Conservation (phyloP, 2,797 vertebrate genomes). For the Chelon labrosus region DNA sequence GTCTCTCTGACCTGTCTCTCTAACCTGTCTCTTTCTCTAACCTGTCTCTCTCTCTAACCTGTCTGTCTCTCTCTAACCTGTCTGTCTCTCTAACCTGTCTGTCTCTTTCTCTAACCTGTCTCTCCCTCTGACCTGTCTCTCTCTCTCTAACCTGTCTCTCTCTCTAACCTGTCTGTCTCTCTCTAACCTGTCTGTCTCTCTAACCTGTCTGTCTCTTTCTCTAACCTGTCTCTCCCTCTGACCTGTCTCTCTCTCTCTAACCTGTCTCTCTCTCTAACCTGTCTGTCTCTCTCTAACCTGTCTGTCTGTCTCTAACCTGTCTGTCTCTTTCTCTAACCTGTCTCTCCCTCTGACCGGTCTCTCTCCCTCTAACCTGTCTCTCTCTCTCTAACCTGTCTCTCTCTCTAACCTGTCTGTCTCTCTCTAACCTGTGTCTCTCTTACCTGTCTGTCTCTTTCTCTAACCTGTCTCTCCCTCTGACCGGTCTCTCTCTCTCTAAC, state of each 20-base stretch:
- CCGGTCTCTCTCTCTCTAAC: no score
- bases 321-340: not conserved
- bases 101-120: no score
- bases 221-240: no score
- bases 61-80: not conserved
- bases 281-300: not conserved
- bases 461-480: not conserved
- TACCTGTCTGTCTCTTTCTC: not conserved
- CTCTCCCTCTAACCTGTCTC: no score
- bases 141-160: slow-evolving; percentile 7
- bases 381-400: no score
- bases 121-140: not conserved
- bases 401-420: not conserved
- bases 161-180: not conserved
- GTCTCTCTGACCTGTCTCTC: slow-evolving; percentile 13
- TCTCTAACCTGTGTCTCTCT: slow-evolving; percentile 5
- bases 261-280: not conserved
- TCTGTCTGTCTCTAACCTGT: no score
- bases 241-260: slow-evolving; percentile 17
- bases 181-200: not conserved
- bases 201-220: no score
- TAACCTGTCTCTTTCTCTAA: slow-evolving; percentile 48
- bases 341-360: not conserved
- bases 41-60: not conserved
- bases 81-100: not conserved